Percentiles rank a stretch among this genome's conserved stretches.
Evolutionary conservation across 2,797 vertebrate genomes (phyloP).

Genomic region (Urophycis tenuis): DNA sequence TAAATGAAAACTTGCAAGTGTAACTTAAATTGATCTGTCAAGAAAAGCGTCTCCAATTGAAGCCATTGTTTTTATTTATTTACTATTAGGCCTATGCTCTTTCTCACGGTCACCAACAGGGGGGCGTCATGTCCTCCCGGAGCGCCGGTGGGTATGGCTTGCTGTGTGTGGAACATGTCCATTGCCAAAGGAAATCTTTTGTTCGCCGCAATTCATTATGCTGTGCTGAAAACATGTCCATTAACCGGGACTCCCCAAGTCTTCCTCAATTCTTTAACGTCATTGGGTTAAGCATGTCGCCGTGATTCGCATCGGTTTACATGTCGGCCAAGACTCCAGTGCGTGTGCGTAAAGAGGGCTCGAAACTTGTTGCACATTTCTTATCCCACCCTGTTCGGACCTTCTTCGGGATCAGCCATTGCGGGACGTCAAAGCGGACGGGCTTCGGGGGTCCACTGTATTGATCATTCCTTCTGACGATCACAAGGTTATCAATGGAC

Average conservation of each 20-base stretch:
- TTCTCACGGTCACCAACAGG: conserved; percentile 19
- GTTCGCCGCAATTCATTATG: not conserved
- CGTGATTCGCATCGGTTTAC: not conserved
- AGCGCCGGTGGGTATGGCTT: conserved; percentile 1
- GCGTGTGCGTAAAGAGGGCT: not conserved
- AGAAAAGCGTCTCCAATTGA: not conserved
- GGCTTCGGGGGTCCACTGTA: not conserved
- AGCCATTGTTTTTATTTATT: not conserved
- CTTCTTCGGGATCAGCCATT: conserved; percentile 27
- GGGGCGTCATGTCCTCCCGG: conserved; percentile 13
- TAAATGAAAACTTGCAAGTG: not conserved
- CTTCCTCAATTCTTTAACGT: not conserved
- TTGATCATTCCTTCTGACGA: not conserved
- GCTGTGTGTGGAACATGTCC: conserved; percentile 4
- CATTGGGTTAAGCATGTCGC: not conserved
- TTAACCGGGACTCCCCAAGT: not conserved
- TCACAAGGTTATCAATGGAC: not conserved
- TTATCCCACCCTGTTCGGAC: not conserved
- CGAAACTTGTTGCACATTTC: conserved; percentile 21
- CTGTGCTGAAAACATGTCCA: not conserved
- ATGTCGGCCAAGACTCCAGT: not conserved
- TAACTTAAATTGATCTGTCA: not conserved
- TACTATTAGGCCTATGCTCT: not conserved
- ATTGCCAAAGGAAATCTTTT: conserved; percentile 9
- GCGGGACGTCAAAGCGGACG: conserved; percentile 23